Conservation (phyloP, 2,113 vertebrate genomes). For the Pogona vitticeps region DNA sequence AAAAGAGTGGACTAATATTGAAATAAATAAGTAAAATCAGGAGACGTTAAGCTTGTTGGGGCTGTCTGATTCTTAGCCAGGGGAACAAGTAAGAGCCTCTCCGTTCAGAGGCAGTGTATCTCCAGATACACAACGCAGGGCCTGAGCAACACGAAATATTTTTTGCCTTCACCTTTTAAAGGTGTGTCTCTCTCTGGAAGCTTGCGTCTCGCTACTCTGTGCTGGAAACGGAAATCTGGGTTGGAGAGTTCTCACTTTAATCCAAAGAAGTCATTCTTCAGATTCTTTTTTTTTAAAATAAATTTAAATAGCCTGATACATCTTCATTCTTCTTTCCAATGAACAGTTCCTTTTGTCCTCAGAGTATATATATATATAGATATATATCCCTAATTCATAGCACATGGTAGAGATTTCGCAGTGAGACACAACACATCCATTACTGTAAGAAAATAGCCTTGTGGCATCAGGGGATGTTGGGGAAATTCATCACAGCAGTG, state of each 20-base stretch:
- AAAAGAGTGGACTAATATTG: too few relatives aligned
- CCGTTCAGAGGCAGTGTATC: background rate
- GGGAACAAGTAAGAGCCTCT: background rate
- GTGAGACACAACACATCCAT: slow-evolving; percentile 18
- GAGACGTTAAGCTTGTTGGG: too few relatives aligned
- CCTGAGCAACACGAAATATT: background rate
- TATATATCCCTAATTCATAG: background rate
- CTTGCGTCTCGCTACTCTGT: background rate
- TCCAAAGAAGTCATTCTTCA: background rate
- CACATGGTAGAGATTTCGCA: slow-evolving; percentile 24
- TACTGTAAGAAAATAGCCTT: slow-evolving; percentile 32
- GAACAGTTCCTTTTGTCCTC: background rate
- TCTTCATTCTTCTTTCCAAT: background rate
- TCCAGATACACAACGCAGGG: background rate
- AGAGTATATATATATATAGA: background rate
- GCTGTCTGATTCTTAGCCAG: background rate
- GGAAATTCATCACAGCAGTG: slow-evolving; percentile 13
- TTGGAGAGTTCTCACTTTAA: background rate
- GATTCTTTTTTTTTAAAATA: background rate
- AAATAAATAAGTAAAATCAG: too few relatives aligned
- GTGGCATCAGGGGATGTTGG: background rate
- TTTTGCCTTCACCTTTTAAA: background rate
- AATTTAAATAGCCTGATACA: background rate
- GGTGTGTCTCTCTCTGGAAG: background rate
- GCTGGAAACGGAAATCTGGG: background rate